These are phyloP conservation scores for Arge pagana DNA, from an alignment of 2,888 invertebrate genomes.

Conservation along the genomic window DNA sequence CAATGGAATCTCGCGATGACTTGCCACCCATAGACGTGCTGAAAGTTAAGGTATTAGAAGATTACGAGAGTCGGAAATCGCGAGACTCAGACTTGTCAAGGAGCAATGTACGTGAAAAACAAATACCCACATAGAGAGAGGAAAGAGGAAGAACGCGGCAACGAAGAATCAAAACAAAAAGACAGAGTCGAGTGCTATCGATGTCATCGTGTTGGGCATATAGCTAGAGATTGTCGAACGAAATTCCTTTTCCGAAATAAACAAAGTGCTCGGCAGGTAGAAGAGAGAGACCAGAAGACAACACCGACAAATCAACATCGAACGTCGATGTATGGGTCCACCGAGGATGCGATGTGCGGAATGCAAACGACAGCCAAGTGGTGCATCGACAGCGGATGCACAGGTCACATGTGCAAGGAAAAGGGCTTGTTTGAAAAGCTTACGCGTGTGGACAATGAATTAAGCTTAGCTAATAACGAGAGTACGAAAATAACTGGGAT, in stretches of 20 bases:
- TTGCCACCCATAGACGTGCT: conserved; percentile 17
- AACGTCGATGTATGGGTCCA: conserved; percentile 7
- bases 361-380: not conserved
- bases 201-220: conserved; percentile 15
- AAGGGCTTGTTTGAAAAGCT: not conserved
- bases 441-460: not conserved
- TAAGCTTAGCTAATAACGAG: conserved; percentile 6
- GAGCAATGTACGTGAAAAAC: conserved; percentile 18
- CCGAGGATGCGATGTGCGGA: conserved; percentile 17
- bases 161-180: conserved; percentile 4
- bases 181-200: conserved; percentile 13
- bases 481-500: conserved; percentile 6
- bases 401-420: conserved; percentile 12
- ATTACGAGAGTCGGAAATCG: conserved; percentile 13
- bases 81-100: conserved; percentile 7
- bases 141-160: conserved; percentile 1
- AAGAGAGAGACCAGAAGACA: not conserved
- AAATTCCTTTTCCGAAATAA: no score
- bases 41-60: conserved; percentile 13
- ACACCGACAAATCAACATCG: not conserved
- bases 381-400: conserved; percentile 21
- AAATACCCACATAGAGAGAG: not conserved
- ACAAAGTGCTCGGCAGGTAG: conserved; percentile 12
- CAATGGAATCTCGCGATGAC: conserved; percentile 24
- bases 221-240: conserved; percentile 13